These are phyloP conservation scores for Ernsta delagoae DNA, from an alignment of 2,888 invertebrate species.

Conservation along the genomic window DNA sequence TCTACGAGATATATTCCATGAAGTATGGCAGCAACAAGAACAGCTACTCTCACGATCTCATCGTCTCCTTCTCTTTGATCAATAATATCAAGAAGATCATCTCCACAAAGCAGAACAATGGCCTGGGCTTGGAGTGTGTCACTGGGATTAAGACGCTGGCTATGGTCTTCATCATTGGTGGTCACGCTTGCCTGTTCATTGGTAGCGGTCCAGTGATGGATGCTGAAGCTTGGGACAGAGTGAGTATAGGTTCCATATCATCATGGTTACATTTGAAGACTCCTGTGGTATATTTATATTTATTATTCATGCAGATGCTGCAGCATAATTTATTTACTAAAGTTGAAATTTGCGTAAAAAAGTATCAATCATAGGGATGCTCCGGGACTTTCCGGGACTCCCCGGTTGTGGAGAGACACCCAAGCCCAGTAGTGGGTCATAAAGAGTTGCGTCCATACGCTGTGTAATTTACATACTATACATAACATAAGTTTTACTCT, in stretches of 20 bases:
- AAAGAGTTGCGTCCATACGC: no score
- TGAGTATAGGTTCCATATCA: constrained; percentile 48
- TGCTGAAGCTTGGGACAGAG: constrained; percentile 85
- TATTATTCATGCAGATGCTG: no score
- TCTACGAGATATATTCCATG: constrained; percentile 73
- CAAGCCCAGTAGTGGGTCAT: no score
- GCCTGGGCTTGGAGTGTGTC: constrained; percentile 86
- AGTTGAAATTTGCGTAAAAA: no score
- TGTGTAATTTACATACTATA: no score
- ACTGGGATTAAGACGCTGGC: constrained; percentile 88
- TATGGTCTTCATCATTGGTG: constrained; percentile 88
- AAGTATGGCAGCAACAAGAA: constrained; percentile 61
- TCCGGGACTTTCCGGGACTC: no score
- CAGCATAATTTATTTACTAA: no score
- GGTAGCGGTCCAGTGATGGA: constrained; percentile 89
- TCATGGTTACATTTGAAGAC: no score
- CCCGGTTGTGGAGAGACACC: no score
- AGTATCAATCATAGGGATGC: no score
- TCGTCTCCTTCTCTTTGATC: constrained; percentile 85
- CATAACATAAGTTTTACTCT: no score
- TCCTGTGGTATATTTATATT: no score
- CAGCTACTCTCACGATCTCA: constrained; percentile 55
- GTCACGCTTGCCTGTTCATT: constrained; percentile 88
- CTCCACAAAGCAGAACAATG: constrained; percentile 82
- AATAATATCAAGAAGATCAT: constrained; percentile 86